These are phyloP conservation scores for Dysmachus trigonus DNA, from an alignment of 2,888 invertebrate species.

Conservation along the genomic window DNA sequence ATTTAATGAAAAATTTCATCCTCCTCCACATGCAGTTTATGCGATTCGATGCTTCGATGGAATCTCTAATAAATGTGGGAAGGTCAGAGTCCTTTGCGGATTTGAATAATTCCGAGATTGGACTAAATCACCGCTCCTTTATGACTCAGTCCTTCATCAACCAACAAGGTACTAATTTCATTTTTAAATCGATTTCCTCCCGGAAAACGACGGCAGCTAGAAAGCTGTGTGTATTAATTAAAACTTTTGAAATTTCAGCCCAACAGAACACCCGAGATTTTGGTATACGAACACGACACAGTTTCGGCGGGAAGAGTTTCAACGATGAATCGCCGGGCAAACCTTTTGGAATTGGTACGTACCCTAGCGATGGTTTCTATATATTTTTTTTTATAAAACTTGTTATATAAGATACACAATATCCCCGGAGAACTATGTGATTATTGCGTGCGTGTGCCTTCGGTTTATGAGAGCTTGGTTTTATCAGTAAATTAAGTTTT, in stretches of 20 bases:
- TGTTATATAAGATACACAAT: constrained; percentile 37
- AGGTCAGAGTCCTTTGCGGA: constrained; percentile 88
- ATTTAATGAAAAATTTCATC: background rate
- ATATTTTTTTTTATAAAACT: background rate
- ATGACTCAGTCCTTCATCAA: constrained; percentile 53
- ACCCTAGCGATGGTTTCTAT: background rate
- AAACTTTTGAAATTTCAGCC: background rate
- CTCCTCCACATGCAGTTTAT: constrained; percentile 69
- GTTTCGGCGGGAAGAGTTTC: constrained; percentile 70
- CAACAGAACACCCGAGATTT: constrained; percentile 55
- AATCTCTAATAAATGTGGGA: constrained; percentile 76
- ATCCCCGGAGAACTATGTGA: constrained; percentile 11
- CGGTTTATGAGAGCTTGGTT: constrained; percentile 25
- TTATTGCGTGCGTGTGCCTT: constrained; percentile 44
- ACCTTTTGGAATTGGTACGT: constrained; percentile 85
- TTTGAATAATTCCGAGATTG: constrained; percentile 73
- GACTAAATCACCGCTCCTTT: constrained; percentile 50
- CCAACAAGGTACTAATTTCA: constrained; percentile 57
- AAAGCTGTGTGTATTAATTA: background rate
- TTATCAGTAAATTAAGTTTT: background rate
- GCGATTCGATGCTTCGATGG: constrained; percentile 82
- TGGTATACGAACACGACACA: constrained; percentile 65
- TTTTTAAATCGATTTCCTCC: background rate
- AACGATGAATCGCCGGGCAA: constrained; percentile 71
- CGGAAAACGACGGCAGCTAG: background rate